Conservation (phyloP, 2,888 invertebrate genomes). For the Amaurobius ferox region DNA sequence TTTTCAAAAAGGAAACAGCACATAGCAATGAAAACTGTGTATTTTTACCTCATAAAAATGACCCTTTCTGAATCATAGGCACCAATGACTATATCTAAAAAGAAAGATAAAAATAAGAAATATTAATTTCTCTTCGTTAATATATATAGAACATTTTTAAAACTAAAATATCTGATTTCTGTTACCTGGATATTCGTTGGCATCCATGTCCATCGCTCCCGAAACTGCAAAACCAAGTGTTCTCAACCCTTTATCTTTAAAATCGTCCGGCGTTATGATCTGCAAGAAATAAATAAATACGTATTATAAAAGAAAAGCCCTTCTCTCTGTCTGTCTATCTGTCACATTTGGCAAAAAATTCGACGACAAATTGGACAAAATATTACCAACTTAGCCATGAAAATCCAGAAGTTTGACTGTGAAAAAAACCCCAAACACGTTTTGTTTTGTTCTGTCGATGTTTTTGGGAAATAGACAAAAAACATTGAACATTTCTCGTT, state of each 20-base stretch:
- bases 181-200: constrained; percentile 88
- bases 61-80: constrained; percentile 92
- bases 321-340: too few species aligned
- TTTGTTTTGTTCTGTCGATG: too few species aligned
- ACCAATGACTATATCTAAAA: constrained; percentile 89
- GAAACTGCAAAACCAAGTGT: constrained; percentile 96
- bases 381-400: too few species aligned
- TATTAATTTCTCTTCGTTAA: neutral
- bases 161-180: neutral
- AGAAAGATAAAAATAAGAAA: neutral
- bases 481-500: too few species aligned
- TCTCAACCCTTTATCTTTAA: constrained; percentile 79
- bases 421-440: too few species aligned
- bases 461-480: too few species aligned
- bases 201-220: constrained; percentile 95
- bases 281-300: too few species aligned
- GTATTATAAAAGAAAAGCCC: neutral
- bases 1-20: too few species aligned
- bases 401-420: too few species aligned
- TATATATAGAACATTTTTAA: neutral
- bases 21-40: neutral
- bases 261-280: constrained; percentile 79
- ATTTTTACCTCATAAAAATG: constrained; percentile 83
- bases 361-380: too few species aligned
- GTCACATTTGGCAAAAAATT: too few species aligned